A percentile compares a stretch with the other conserved stretches of the same genome.
These are phyloP conservation scores for Lithophane socia DNA, from an alignment of 2,888 invertebrate species.

Conservation along the genomic window DNA sequence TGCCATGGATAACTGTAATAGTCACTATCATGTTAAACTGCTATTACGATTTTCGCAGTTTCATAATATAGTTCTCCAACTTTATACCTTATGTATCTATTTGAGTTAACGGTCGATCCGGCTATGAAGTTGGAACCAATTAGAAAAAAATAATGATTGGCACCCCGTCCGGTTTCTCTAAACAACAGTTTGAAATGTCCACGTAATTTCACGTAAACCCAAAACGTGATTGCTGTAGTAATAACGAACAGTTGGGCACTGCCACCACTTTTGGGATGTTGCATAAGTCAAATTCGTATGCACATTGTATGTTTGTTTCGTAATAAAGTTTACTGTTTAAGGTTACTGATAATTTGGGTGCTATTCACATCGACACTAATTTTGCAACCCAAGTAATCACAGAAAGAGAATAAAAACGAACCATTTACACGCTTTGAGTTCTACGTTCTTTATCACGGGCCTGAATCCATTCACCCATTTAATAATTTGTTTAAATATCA, in stretches of 20 bases:
- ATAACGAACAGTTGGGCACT: conserved; percentile 1
- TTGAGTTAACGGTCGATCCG: neutral
- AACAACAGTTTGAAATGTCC: conserved; percentile 4
- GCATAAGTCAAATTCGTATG: conserved; percentile 16
- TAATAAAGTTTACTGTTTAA: neutral
- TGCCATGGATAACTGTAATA: neutral
- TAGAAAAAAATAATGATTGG: neutral
- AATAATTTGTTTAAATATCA: neutral
- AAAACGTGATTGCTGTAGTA: conserved; percentile 36
- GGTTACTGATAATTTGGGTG: conserved; percentile 14
- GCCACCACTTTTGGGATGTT: conserved; percentile 1
- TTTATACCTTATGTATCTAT: neutral
- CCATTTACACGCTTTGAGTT: neutral
- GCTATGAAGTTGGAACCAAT: neutral
- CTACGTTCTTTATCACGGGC: neutral
- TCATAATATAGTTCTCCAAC: neutral
- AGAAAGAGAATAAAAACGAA: neutral
- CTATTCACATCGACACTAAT: neutral
- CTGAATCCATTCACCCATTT: neutral
- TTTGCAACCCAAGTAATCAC: conserved; percentile 5
- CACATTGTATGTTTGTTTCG: conserved; percentile 1
- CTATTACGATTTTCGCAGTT: neutral
- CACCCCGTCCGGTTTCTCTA: neutral
- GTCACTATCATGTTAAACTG: neutral
- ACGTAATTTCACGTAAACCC: neutral